Evolutionary conservation across 2,113 vertebrate species (phyloP).

Genomic region (Lasiurus borealis): DNA sequence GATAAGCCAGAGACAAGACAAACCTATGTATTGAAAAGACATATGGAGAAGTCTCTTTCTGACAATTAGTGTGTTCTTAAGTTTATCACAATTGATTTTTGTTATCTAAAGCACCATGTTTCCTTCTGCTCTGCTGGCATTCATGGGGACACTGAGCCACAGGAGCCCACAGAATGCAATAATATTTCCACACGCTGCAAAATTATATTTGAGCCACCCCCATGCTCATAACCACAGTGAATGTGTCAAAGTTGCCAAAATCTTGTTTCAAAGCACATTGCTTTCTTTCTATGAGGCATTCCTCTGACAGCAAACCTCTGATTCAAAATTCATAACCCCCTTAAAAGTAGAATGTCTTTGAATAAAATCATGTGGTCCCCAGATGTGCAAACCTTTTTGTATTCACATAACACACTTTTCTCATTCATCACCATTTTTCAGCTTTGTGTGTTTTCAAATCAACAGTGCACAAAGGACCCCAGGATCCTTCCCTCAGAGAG

Average conservation of each 20-base stretch:
- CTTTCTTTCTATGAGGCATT: conserved; percentile 72
- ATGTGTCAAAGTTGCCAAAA: conserved; percentile 76
- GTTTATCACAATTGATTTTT: background rate
- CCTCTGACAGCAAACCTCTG: conserved; percentile 71
- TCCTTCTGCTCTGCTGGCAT: background rate
- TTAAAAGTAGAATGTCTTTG: conserved; percentile 57
- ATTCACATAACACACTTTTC: background rate
- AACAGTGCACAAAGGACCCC: background rate
- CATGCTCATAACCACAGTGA: conserved; percentile 60
- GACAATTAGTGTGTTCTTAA: background rate
- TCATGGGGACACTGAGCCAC: accelerated
- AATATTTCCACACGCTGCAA: conserved; percentile 70
- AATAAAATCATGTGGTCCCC: conserved; percentile 19
- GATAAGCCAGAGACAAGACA: background rate
- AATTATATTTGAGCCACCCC: conserved; percentile 55
- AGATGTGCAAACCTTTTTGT: conserved; percentile 15
- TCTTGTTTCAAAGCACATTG: conserved; percentile 77
- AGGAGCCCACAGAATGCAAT: background rate
- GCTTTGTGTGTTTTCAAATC: conserved; percentile 25
- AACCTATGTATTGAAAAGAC: background rate
- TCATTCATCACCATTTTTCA: conserved; percentile 38
- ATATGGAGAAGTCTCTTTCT: background rate
- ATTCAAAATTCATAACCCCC: conserved; percentile 78
- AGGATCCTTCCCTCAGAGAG: background rate
- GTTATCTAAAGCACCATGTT: background rate